Evolutionary conservation across 1,140 invertebrate species (phyloP).

Genomic region (Phocides pigmalion): DNA sequence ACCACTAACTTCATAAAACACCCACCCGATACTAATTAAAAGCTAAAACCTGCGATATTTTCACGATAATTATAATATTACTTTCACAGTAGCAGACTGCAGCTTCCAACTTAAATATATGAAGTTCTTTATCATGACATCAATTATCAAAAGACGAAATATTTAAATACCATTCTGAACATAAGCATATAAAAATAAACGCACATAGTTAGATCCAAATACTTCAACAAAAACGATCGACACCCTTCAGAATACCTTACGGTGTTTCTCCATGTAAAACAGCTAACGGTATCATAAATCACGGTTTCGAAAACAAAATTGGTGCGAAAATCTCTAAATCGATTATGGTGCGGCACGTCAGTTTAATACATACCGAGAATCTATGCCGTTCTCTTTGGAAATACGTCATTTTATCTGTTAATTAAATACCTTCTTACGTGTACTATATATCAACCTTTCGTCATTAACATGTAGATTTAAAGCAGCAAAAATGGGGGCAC

Average conservation of each 20-base stretch:
- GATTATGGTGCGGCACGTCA: neutral
- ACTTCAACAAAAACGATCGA: too few relatives aligned
- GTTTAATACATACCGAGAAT: constrained; percentile 13
- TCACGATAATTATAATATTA: constrained; percentile 9
- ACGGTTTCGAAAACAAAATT: constrained; percentile 11
- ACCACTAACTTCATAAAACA: constrained; percentile 54
- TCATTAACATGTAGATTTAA: constrained; percentile 55
- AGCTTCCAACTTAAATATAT: neutral
- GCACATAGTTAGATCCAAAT: too few relatives aligned
- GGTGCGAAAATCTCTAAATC: neutral
- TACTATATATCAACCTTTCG: constrained; percentile 40
- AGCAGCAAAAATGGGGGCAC: constrained; percentile 44
- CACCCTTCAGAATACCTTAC: neutral
- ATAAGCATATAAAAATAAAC: too few relatives aligned
- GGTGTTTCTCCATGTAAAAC: neutral
- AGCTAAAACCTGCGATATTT: constrained; percentile 38
- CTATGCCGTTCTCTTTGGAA: constrained; percentile 21
- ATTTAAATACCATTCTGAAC: neutral
- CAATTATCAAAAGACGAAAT: neutral
- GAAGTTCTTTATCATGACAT: neutral
- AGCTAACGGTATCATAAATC: constrained; percentile 1
- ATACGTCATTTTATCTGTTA: constrained; percentile 40
- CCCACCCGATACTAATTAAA: constrained; percentile 46
- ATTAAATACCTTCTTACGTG: constrained; percentile 37
- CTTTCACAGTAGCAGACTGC: neutral